These are phyloP conservation scores for Daubentonia madagascariensis DNA, from an alignment of 2,113 vertebrate genomes.

Conservation along the genomic window DNA sequence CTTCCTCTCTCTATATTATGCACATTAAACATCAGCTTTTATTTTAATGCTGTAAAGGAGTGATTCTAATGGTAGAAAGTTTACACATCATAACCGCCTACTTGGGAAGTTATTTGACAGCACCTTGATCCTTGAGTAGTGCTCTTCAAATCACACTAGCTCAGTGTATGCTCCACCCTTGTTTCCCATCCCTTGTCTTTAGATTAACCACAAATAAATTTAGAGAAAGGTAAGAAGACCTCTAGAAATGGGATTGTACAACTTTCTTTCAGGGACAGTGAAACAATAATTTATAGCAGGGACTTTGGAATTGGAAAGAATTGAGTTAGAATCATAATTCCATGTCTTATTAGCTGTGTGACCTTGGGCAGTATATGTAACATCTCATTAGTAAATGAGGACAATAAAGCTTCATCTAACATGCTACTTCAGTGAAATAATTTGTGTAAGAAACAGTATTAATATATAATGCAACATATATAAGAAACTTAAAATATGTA, in stretches of 20 bases:
- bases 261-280: background rate
- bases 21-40: background rate
- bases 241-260: background rate
- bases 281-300: background rate
- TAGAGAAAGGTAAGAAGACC: background rate
- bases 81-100: background rate
- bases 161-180: background rate
- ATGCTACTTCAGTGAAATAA: background rate
- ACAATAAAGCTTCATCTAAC: background rate
- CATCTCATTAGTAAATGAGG: background rate
- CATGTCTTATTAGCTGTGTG: background rate
- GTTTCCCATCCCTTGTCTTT: background rate
- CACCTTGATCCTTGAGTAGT: background rate
- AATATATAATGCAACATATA: background rate
- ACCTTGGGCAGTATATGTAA: background rate
- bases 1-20: background rate
- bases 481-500: background rate
- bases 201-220: background rate
- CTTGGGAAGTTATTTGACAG: background rate
- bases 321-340: background rate
- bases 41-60: background rate
- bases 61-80: background rate
- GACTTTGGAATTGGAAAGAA: background rate
- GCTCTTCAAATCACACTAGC: background rate
- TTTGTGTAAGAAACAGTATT: background rate